Evolutionary conservation across 2,113 vertebrate genomes (phyloP), one percentile per base, ranked within the genome.

Genomic region (Halichoeres trimaculatus): DNA sequence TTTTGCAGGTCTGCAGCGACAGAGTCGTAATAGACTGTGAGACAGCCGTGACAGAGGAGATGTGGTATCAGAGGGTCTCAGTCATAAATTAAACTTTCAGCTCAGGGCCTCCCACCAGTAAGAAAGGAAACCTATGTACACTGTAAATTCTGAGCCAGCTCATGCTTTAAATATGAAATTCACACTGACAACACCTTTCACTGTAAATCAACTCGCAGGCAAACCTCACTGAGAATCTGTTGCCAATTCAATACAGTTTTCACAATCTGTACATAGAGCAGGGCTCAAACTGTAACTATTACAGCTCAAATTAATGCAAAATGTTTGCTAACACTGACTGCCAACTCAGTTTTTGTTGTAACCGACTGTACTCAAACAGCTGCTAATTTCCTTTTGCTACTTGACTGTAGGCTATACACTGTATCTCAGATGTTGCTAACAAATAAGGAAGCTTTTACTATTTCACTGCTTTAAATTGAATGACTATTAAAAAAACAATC

Each of bases 51-150:
- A 52, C 23, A 13, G 51, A 14, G 51, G 34, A 14, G 50, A 55
- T 30, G 19, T 30, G 12, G 23, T 67, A 50, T 69, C 61, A 26
- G 36, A 61, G 54, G 47, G n/a, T 63, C 62, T 63, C 56, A 4
- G 26, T 53, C 59, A 59, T 88, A 88, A 80, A 89, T 86, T 47
- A 64, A 53, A 26, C 62, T 17, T 40, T 85, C 50, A 69, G 40
- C 43, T 67, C 20, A 11, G 30, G 43, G 71, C 67, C 73, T 84
- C 36, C 0, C 36, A 68, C 64, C 57, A 71, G 48, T 73, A 58
- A 43, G 17, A 48, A 14, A 24, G 40, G 54, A 72, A 83, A 74
- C 52, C 23, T 36, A 24, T 52, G 48, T 66, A 13, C 48, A 23
- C 54, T 62, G 78, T 82, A 82, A 78, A 79, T 69, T 71, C 26